phyloP scores from a whole-genome alignment of 2,113 vertebrate species.

The Platycercus adscitus region DNA sequence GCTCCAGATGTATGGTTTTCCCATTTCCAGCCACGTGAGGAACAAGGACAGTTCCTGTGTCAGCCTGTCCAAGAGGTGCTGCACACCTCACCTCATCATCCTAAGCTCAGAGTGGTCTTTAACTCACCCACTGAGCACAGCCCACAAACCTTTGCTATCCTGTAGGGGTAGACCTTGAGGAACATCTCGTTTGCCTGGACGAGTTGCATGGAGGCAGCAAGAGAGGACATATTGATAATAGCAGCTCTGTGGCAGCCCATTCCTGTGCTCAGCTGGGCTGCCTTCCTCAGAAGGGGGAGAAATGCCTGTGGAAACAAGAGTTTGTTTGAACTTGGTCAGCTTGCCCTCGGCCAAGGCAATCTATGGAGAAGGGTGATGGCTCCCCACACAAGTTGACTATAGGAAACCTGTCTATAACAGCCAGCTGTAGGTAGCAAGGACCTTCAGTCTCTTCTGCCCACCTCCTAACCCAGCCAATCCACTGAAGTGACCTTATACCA shows the following conservation, averaged over 20 bases:
- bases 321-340: background rate
- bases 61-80: background rate
- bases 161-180: constrained; percentile 48
- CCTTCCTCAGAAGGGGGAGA: constrained; percentile 76
- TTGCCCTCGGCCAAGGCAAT: background rate
- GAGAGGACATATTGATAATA: constrained; percentile 77
- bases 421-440: background rate
- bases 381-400: background rate
- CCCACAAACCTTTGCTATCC: constrained; percentile 69
- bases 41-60: background rate
- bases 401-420: background rate
- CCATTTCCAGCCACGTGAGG: background rate
- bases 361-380: background rate
- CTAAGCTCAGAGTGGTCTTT: background rate
- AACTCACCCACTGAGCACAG: background rate
- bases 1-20: background rate
- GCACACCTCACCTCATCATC: background rate
- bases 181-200: constrained; percentile 62
- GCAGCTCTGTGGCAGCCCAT: constrained; percentile 79
- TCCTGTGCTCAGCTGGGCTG: constrained; percentile 63
- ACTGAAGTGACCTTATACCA: background rate
- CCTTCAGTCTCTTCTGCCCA: background rate
- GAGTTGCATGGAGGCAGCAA: constrained; percentile 78
- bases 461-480: background rate
- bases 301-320: constrained; percentile 54